Evolutionary conservation across 1,140 invertebrate genomes (phyloP).

Genomic region (Polyergus mexicanus): DNA sequence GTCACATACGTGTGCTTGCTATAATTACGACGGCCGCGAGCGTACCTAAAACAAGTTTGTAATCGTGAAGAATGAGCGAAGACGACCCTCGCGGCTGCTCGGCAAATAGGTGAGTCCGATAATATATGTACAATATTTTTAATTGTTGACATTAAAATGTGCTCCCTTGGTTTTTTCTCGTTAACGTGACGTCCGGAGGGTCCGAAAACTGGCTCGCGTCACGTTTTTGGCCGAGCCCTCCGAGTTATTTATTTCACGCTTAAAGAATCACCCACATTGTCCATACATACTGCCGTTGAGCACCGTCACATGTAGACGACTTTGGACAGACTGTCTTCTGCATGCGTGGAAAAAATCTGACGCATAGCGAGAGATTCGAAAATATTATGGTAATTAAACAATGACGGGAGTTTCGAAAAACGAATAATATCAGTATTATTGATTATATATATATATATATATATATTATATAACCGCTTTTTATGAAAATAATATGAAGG

Average conservation of each 20-base stretch:
- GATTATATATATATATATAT: neutral
- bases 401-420: slow-evolving; percentile 9
- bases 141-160: slow-evolving; percentile 80
- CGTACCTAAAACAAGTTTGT: slow-evolving; percentile 57
- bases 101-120: slow-evolving; percentile 53
- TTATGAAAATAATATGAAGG: neutral
- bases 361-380: slow-evolving; percentile 42
- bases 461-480: neutral
- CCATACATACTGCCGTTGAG: slow-evolving; percentile 69
- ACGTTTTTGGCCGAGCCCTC: slow-evolving; percentile 74
- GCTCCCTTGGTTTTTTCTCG: slow-evolving; percentile 72
- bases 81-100: slow-evolving; percentile 29
- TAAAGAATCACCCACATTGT: slow-evolving; percentile 76
- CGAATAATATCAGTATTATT: neutral
- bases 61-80: slow-evolving; percentile 51
- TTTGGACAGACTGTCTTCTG: slow-evolving; percentile 75
- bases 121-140: slow-evolving; percentile 79
- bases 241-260: slow-evolving; percentile 79
- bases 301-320: slow-evolving; percentile 66
- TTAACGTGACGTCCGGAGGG: slow-evolving; percentile 73
- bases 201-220: slow-evolving; percentile 72
- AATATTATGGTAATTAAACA: slow-evolving; percentile 51
- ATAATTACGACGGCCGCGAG: slow-evolving; percentile 45
- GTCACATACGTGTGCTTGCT: slow-evolving; percentile 50
- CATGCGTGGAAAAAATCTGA: slow-evolving; percentile 65